Evolutionary conservation across 2,888 invertebrate species (phyloP).

Genomic region (Nipponacmea schrenckii): DNA sequence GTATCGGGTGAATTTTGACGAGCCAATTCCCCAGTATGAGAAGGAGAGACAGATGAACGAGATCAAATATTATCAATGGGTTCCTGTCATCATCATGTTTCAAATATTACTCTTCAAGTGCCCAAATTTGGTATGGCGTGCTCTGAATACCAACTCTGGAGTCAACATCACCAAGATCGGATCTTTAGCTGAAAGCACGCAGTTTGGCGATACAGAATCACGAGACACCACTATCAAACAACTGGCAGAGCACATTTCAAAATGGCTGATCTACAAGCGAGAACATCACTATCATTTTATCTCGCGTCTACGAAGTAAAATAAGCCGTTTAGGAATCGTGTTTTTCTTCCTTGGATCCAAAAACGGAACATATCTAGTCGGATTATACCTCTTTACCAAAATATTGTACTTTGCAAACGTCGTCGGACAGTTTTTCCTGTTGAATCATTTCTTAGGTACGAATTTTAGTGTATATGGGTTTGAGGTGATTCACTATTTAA

Average conservation of each 20-base stretch:
- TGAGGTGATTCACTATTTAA: not conserved
- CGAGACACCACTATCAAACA: not conserved
- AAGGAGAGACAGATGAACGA: not conserved
- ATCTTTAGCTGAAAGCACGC: not conserved
- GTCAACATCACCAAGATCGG: not conserved
- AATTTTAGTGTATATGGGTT: not conserved
- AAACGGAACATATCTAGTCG: not conserved
- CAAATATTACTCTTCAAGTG: not conserved
- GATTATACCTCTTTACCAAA: not conserved
- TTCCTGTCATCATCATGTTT: not conserved
- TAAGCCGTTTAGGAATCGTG: not conserved
- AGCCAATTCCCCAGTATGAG: not conserved
- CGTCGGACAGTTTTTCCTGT: not conserved
- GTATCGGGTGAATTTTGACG: not conserved
- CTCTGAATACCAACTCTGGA: not conserved
- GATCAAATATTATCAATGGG: not conserved
- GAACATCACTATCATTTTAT: not conserved
- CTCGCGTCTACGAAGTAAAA: not conserved
- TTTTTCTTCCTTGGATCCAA: not conserved
- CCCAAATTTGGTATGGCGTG: not conserved
- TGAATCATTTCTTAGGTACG: not conserved
- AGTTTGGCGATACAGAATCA: not conserved
- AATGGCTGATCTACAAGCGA: constrained; percentile 4
- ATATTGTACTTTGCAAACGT: not conserved
- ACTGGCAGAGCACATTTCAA: not conserved